Conservation (phyloP, 2,888 invertebrate genomes). For the Drosophila austrosaltans region DNA sequence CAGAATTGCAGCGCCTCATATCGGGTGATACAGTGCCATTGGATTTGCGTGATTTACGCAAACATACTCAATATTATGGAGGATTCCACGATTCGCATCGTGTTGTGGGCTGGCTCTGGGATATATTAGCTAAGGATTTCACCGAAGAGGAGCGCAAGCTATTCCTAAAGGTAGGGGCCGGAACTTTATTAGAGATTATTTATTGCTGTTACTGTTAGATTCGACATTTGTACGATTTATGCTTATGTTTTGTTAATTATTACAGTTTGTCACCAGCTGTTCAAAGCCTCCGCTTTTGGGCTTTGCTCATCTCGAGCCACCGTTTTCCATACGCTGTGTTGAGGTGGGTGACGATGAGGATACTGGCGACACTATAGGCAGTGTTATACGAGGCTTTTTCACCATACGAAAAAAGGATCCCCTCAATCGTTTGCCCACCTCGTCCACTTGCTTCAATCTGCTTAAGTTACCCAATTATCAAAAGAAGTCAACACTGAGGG, state of each 20-base stretch:
- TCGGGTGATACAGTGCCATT: slow-evolving; percentile 97
- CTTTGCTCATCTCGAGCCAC: slow-evolving; percentile 97
- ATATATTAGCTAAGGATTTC: slow-evolving; percentile 97
- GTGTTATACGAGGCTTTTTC: slow-evolving; percentile 98
- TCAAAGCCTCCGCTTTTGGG: slow-evolving; percentile 98
- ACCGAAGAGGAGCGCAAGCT: slow-evolving; percentile 94
- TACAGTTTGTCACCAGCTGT: slow-evolving; percentile 95
- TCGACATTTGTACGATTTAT: no score
- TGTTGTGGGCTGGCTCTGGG: slow-evolving; percentile 99
- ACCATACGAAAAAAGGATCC: slow-evolving; percentile 98
- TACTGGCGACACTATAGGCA: slow-evolving; percentile 90
- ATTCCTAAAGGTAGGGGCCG: slow-evolving; percentile 91
- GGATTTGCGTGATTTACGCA: slow-evolving; percentile 93
- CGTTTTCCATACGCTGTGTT: slow-evolving; percentile 99
- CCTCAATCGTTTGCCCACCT: slow-evolving; percentile 97
- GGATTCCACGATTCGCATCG: slow-evolving; percentile 98
- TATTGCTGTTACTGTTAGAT: background rate
- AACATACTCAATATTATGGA: slow-evolving; percentile 99
- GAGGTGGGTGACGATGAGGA: slow-evolving; percentile 99
- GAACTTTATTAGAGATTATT: background rate
- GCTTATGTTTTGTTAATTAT: background rate
- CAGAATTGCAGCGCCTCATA: slow-evolving; percentile 96
- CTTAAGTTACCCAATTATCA: slow-evolving; percentile 99
- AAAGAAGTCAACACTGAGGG: slow-evolving; percentile 95
- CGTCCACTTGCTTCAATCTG: slow-evolving; percentile 99